Evolutionary conservation across 1,140 invertebrate species (phyloP), one percentile per base, ranked within the genome.

Genomic region (Pteromalus puparum): DNA sequence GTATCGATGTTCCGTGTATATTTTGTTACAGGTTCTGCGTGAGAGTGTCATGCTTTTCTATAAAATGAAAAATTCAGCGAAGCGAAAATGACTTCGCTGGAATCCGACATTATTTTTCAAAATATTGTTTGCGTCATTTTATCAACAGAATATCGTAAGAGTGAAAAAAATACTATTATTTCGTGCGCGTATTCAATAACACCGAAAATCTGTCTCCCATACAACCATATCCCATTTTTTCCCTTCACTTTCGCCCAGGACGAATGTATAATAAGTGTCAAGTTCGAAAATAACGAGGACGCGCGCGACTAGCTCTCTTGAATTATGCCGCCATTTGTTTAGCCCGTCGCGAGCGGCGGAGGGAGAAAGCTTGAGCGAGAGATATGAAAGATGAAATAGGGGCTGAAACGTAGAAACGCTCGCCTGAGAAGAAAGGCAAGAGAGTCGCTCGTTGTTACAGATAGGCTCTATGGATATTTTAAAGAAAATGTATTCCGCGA

Each of bases 191-290:
- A n/a, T n/a, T n/a, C n/a, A n/a, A n/a, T n/a, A n/a, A n/a, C n/a
- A n/a, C 13, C 42, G 42, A 46, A 46, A 46, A 48, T 48, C 46
- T 9, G 46, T 48, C 46, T 21, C 48, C 15, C 15, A 53, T 21
- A 53, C 18, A 5, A 10, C 2, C 15, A 10, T 48, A 48, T 21
- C 24, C 21, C 65, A 24, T 70, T 70, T 70, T 70, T 70, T 70
- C 26, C 72, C 30, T 74, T 74, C 72, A 74, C 70, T 73, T 73
- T 73, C 70, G 7, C 28, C 42, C 15, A 24, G 21, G 21, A 67
- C 61, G 53, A 79, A 79, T 67, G 77, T 26, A 79, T 79, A 79
- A 79, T 79, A 79, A 79, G 77, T 61, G 77, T 79, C 77, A 79
- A 68, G 77, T 68, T 79, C 53, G 30, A 68, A 68, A 79, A 79